Evolutionary conservation across 2,113 vertebrate genomes (phyloP).

Genomic region (Cyprinodon brontotheroides): DNA sequence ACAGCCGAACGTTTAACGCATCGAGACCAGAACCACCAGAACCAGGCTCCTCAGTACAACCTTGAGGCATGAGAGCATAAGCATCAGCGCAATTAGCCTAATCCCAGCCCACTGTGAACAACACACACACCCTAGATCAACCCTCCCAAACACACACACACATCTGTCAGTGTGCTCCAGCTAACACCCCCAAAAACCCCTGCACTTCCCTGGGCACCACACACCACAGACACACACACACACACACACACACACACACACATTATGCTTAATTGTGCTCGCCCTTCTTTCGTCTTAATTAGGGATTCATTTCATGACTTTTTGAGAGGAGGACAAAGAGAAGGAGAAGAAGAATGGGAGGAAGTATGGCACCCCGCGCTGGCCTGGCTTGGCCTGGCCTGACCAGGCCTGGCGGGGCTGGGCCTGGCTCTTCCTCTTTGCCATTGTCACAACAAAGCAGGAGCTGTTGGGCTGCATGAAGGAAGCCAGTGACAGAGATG

Average conservation of each 20-base stretch:
- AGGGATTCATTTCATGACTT: slow-evolving; percentile 50
- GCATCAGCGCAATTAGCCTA: slow-evolving; percentile 65
- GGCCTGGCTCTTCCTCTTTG: slow-evolving; percentile 17
- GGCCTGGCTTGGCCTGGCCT: no score
- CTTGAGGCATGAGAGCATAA: no score
- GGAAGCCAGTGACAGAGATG: slow-evolving; percentile 38
- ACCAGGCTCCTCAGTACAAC: no score
- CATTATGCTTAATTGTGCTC: slow-evolving; percentile 21
- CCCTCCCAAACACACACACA: slow-evolving; percentile 27
- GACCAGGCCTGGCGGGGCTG: no score
- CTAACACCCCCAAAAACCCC: no score
- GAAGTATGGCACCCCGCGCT: neutral
- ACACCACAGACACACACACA: neutral
- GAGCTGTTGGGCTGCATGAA: slow-evolving; percentile 46
- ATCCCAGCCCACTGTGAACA: slow-evolving; percentile 57
- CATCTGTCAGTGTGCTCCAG: neutral
- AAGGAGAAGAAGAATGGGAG: neutral
- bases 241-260: slow-evolving; percentile 24
- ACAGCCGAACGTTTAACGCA: no score
- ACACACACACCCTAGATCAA: slow-evolving; percentile 51
- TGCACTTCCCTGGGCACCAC: no score
- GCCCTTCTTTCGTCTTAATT: slow-evolving; percentile 61
- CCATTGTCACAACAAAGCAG: slow-evolving; percentile 61
- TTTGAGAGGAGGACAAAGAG: slow-evolving; percentile 17
- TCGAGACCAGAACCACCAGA: no score